Evolutionary conservation across 2,888 invertebrate species (phyloP), one percentile per base, ranked within the genome.

Genomic region (Amphipyra berbera): DNA sequence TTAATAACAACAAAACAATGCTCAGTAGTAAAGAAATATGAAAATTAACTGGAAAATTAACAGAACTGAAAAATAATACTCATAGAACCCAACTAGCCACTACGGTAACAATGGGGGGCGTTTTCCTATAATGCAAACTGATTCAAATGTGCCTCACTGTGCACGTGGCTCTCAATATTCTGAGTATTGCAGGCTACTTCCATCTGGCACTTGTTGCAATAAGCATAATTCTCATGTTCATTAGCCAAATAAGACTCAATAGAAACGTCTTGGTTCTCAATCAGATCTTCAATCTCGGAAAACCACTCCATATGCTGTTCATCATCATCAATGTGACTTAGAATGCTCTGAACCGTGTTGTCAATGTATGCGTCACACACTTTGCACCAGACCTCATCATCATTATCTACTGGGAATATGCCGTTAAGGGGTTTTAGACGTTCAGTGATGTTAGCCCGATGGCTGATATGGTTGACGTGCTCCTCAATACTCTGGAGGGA

Each of bases 301-400:
- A 92, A 88, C 91, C 92, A 92, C 7, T 85, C 80, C 67, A 85
- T 78, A 46, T 90, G 90, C 6, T 82, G 78, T 7, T 84, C 80
- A 66, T 88, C 85, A 64, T 88, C 84, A 57, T 91, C 91, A 68
- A 89, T 85, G 49, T 90, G 90, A 10, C 82, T 79, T 7, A 88
- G 72, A 21, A 90, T 75, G 10, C 75, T 78, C 42, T 65, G 71
- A 0, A 86, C 81, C 2, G 84, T 83, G 50, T 89, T 89, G 0
- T 86, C 85, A 37, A 90, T 78, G 62, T 84, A 88, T 0, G 56
- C 72, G 58, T 90, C 81, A 62, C 90, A 91, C 0, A 90, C 73
- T 81, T 90, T 90, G 75, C 90, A 90, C 88, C 89, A 90, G 3
- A 88, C 81, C 53, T 88, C 85, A 35, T 88, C 85, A 35, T 82